These are phyloP conservation scores for Rotaria macrura DNA, from an alignment of 2,888 invertebrate species.

Conservation along the genomic window DNA sequence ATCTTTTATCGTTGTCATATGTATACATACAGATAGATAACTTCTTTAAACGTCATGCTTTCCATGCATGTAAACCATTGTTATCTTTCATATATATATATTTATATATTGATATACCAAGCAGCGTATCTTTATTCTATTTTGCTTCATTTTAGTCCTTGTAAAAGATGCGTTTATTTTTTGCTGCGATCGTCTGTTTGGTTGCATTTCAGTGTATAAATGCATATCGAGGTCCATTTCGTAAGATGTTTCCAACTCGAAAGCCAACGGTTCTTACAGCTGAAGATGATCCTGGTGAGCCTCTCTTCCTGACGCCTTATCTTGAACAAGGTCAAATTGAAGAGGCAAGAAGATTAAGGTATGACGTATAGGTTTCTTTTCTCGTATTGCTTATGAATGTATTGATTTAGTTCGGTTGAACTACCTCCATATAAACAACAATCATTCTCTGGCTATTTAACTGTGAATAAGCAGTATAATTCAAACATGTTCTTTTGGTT, in stretches of 20 bases:
- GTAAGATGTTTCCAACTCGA: slow-evolving; percentile 34
- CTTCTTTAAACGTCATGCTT: not conserved
- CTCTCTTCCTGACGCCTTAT: slow-evolving; percentile 65
- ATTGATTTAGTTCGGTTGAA: not conserved
- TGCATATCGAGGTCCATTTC: slow-evolving; percentile 35
- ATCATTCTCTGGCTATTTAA: slow-evolving; percentile 52
- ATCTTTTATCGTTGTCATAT: not conserved
- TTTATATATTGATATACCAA: not conserved
- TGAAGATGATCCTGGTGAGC: slow-evolving; percentile 51
- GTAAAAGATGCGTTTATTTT: not conserved
- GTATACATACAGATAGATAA: not conserved
- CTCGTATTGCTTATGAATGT: not conserved
- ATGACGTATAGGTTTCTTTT: not conserved
- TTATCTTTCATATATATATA: not conserved
- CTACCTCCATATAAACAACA: slow-evolving; percentile 37
- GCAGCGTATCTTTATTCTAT: not conserved
- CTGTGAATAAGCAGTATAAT: slow-evolving; percentile 65
- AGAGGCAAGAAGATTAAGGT: not conserved
- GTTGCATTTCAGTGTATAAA: not conserved
- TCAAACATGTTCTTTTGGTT: slow-evolving; percentile 86
- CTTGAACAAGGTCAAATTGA: slow-evolving; percentile 63
- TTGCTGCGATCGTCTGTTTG: not conserved
- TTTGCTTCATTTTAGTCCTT: not conserved
- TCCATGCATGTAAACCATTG: not conserved
- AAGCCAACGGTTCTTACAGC: not conserved